Evolutionary conservation across 53 echinoderm and acorn worm genomes (phyloP), one percentile per base, ranked within the genome.

Genomic region (Glandiceps talaboti): DNA sequence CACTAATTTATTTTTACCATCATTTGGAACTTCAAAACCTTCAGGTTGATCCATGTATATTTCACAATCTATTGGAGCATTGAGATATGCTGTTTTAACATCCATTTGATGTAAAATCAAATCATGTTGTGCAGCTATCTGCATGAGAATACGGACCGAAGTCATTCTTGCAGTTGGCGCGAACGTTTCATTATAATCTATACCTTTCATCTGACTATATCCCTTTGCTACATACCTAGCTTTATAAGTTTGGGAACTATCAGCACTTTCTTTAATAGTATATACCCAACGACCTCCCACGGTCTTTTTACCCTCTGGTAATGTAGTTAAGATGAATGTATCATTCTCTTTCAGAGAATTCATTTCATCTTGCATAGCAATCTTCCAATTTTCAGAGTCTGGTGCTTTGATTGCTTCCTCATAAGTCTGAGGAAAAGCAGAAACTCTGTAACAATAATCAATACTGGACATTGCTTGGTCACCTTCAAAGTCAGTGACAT

Each of bases 71-170:
- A 86, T 86, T 31, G 45, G 75, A 14, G 80, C 87, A 86, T 86
- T 77, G 29, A 83, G 77, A 30, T 76, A 86, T 26, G 86, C 85
- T 0, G 86, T 73, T n/a, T 32, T 81, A 0, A 85, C 75, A 0
- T 85, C 85, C 85, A 85, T 85, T 72, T 85, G 85, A 1, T 85
- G 85, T 1, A 81, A 73, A 28, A 81, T 81, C 10, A 81, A 77
- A 64, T 85, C 32, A 14, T 85, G 14, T n/a, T 87, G 83, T 26
- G 78, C 76, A 33, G 83, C 79, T 12, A 87, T 30, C 79, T 87
- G 87, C 87, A 81, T 81, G 1, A 85, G 27, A 1, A 30, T 29
- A 30, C 85, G 27, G 0, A 85, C 81, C 14, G 81, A 86, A 30
- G 64, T 82, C 30, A 86, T 82, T 14, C 27, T 82, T 30, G 80